Evolutionary conservation across 2,113 vertebrate species (phyloP).

Genomic region (Pelecanus crispus): DNA sequence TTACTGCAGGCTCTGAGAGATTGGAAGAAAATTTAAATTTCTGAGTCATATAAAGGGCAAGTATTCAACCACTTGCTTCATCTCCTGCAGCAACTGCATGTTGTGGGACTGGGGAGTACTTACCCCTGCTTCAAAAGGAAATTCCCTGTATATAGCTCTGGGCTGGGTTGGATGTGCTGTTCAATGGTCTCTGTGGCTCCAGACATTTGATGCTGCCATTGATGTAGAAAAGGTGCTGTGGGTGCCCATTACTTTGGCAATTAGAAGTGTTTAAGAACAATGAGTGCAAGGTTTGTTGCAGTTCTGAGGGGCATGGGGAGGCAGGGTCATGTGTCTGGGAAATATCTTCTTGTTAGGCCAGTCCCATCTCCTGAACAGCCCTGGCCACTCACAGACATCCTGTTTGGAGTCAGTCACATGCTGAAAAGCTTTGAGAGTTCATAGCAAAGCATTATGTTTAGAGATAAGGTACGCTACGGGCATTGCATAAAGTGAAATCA

Average conservation of each 20-base stretch:
- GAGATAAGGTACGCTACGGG: not conserved
- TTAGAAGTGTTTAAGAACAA: not conserved
- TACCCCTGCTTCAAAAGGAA: not conserved
- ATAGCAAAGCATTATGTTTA: not conserved
- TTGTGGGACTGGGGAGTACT: not conserved
- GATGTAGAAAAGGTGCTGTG: not conserved
- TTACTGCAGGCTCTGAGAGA: not conserved
- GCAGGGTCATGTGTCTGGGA: not conserved
- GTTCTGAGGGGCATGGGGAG: not conserved
- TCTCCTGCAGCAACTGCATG: not conserved
- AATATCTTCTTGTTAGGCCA: not conserved
- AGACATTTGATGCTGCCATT: not conserved
- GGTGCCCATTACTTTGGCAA: not conserved
- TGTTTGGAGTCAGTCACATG: not conserved
- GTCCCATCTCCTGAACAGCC: not conserved
- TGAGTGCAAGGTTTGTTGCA: not conserved
- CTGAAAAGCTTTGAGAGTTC: not conserved
- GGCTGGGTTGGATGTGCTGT: not conserved
- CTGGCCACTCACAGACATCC: not conserved
- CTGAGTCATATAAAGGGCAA: not conserved
- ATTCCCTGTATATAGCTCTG: not conserved
- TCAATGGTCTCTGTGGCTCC: not conserved
- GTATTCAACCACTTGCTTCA: not conserved
- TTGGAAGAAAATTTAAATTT: not conserved
- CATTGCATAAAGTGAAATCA: not conserved